Percentiles rank a stretch among this genome's conserved stretches.
Conservation (phyloP, 92 coral and sea anemone species). For the Siderastrea siderea region DNA sequence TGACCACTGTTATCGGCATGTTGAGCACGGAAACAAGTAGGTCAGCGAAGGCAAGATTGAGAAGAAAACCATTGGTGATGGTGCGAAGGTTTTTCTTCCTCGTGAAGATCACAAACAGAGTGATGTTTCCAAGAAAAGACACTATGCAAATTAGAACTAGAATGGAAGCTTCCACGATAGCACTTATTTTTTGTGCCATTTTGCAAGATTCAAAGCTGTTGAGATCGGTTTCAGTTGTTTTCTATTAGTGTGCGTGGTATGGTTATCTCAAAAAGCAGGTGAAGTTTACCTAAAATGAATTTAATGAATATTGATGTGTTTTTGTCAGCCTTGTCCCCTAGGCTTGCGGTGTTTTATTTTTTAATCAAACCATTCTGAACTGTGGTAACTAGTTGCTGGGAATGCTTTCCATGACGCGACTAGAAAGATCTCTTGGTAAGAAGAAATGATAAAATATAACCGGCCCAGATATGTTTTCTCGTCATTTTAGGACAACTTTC, state of each 20-base stretch:
- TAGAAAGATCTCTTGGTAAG: no score
- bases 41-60: slow-evolving; percentile 95
- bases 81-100: slow-evolving; percentile 71
- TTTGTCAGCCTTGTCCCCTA: no score
- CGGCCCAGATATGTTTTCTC: no score
- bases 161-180: slow-evolving; percentile 48
- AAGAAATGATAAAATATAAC: no score
- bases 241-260: not conserved
- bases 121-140: slow-evolving; percentile 74
- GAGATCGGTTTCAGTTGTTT: not conserved
- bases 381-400: no score
- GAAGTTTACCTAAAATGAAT: no score
- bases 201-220: not conserved
- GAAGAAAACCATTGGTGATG: slow-evolving; percentile 74
- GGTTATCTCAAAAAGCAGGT: no score
- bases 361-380: no score
- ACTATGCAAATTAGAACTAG: slow-evolving; percentile 63
- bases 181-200: slow-evolving; percentile 2
- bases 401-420: no score
- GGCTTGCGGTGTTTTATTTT: no score
- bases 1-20: slow-evolving; percentile 90
- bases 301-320: no score
- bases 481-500: no score
- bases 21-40: slow-evolving; percentile 82
- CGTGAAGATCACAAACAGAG: slow-evolving; percentile 73